phyloP scores from a whole-genome alignment of 2,113 vertebrate genomes.

The Alouatta palliata region DNA sequence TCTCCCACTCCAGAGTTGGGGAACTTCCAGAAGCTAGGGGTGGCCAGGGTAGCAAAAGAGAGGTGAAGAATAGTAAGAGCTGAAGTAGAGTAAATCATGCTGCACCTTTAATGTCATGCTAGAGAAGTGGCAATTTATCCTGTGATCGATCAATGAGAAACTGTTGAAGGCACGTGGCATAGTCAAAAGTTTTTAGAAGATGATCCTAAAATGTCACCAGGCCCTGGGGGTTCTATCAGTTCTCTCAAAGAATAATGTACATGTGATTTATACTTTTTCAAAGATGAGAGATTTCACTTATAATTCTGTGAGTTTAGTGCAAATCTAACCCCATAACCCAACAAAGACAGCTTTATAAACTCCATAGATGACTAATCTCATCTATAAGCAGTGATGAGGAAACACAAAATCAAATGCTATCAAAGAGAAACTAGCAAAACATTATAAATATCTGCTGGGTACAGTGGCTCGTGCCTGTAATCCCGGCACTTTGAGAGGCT shows the following conservation, averaged over 20 bases:
- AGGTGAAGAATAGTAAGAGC: neutral
- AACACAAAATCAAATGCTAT: neutral
- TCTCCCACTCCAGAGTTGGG: neutral
- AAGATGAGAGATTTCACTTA: neutral
- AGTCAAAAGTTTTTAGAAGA: neutral
- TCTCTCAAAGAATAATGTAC: neutral
- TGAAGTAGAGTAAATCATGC: too few relatives aligned
- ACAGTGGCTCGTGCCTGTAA: too few relatives aligned
- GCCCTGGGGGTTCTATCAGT: neutral
- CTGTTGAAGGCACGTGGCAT: neutral
- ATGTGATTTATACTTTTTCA: neutral
- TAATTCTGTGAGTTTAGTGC: neutral
- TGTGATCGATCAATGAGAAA: neutral
- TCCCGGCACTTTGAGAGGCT: too few relatives aligned
- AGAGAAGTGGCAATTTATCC: neutral
- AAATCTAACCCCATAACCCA: neutral
- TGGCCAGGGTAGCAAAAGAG: neutral
- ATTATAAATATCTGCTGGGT: neutral
- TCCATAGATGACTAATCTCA: neutral
- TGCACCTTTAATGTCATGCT: neutral
- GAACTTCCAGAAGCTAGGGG: neutral
- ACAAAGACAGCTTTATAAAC: neutral
- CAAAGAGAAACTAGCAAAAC: neutral
- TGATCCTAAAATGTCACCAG: neutral
- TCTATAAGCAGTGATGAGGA: neutral